A percentile compares a stretch with the other conserved stretches of the same genome.
These are phyloP conservation scores for Halcyon chelicuti DNA, from an alignment of 2,797 vertebrate species.

Conservation along the genomic window DNA sequence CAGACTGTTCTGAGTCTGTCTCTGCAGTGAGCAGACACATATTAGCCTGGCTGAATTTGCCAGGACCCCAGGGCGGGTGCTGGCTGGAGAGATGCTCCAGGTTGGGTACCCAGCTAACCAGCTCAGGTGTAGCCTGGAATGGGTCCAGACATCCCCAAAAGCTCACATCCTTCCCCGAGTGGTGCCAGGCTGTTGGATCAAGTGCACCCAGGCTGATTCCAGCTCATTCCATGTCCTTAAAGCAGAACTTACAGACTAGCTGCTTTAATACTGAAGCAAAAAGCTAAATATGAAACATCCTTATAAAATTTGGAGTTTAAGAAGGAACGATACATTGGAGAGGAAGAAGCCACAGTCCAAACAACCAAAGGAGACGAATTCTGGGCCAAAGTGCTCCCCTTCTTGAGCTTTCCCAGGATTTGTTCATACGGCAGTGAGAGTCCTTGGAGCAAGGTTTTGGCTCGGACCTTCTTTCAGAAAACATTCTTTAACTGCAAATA, in stretches of 20 bases:
- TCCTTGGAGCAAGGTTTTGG: background rate
- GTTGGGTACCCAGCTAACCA: background rate
- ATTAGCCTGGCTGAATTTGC: background rate
- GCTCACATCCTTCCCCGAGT: background rate
- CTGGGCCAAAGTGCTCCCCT: background rate
- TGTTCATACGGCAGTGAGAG: background rate
- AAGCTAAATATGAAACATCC: background rate
- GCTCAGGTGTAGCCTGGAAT: background rate
- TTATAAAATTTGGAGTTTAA: background rate
- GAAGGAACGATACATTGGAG: background rate
- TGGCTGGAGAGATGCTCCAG: background rate
- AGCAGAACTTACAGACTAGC: background rate
- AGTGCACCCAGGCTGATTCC: background rate
- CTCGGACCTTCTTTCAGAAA: background rate
- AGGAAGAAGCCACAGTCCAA: background rate
- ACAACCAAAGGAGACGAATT: background rate
- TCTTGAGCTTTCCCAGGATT: fast-evolving
- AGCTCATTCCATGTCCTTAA: background rate
- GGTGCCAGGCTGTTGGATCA: background rate
- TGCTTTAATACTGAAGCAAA: background rate
- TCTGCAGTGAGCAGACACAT: background rate
- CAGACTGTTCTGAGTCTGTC: background rate
- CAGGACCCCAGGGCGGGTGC: background rate
- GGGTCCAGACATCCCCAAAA: background rate
- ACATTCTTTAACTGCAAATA: background rate